A percentile compares a stretch with the other conserved stretches of the same genome.
Conservation (phyloP, 2,113 vertebrate genomes). For the Dermatemys mawii region DNA sequence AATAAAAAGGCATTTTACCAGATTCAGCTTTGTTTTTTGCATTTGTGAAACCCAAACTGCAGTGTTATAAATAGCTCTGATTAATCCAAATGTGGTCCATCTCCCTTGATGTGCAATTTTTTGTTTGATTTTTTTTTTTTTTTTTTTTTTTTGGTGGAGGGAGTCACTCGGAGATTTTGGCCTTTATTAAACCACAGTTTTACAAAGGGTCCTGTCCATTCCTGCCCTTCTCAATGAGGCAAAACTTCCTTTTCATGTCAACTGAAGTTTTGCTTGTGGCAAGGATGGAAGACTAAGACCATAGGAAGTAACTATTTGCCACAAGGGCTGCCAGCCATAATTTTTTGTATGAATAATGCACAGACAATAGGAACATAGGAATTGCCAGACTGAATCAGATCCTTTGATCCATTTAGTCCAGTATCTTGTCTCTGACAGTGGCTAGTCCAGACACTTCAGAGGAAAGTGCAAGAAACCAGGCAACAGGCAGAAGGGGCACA, state of each 20-base stretch:
- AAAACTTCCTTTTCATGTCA: background rate
- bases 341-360: background rate
- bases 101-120: background rate
- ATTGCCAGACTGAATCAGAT: background rate
- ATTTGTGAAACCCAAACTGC: background rate
- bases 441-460: background rate
- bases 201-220: background rate
- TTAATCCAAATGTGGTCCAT: background rate
- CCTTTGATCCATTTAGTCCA: background rate
- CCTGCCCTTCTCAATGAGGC: background rate
- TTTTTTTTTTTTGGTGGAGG: background rate
- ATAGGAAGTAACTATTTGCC: background rate
- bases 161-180: background rate
- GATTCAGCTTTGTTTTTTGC: background rate
- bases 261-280: background rate
- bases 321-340: background rate
- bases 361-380: fast-evolving
- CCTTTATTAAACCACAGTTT: background rate
- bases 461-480: background rate
- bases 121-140: background rate
- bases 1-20: background rate
- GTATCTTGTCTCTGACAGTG: background rate
- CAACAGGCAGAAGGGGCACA: background rate
- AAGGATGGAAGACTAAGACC: background rate
- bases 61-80: background rate